Percentiles rank a stretch among this genome's conserved stretches.
Evolutionary conservation across 2,797 vertebrate genomes (phyloP).

Genomic region (Ceryle rudis): DNA sequence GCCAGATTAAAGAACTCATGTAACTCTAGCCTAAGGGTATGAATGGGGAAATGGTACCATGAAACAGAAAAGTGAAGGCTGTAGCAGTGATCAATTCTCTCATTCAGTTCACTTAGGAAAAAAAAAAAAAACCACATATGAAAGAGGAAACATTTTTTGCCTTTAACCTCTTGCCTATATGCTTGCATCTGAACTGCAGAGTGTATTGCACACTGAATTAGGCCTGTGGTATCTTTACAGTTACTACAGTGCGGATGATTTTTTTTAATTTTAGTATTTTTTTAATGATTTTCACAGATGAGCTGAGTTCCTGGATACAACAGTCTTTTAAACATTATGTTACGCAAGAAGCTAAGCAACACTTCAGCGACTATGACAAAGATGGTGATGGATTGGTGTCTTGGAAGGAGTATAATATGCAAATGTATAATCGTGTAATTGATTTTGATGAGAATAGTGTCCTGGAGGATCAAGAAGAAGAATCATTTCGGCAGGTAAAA

Average conservation of each 20-base stretch:
- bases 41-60: neutral
- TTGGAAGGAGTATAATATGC: conserved; percentile 93
- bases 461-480: conserved; percentile 90
- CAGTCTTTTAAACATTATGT: conserved; percentile 92
- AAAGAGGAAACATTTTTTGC: neutral
- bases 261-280: neutral
- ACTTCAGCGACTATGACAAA: conserved; percentile 89
- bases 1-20: neutral
- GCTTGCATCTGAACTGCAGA: neutral
- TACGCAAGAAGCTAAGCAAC: conserved; percentile 90
- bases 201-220: neutral
- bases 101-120: neutral
- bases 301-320: conserved; percentile 94
- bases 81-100: neutral
- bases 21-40: neutral
- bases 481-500: conserved; percentile 90
- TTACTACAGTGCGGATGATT: neutral
- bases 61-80: neutral
- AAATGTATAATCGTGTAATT: conserved; percentile 87
- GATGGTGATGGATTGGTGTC: conserved; percentile 86
- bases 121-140: neutral
- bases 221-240: neutral
- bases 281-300: conserved; percentile 80
- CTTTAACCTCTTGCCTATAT: neutral
- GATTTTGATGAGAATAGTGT: conserved; percentile 84